Evolutionary conservation across 2,113 vertebrate species (phyloP).

Genomic region (Hirundichthys speculiger): DNA sequence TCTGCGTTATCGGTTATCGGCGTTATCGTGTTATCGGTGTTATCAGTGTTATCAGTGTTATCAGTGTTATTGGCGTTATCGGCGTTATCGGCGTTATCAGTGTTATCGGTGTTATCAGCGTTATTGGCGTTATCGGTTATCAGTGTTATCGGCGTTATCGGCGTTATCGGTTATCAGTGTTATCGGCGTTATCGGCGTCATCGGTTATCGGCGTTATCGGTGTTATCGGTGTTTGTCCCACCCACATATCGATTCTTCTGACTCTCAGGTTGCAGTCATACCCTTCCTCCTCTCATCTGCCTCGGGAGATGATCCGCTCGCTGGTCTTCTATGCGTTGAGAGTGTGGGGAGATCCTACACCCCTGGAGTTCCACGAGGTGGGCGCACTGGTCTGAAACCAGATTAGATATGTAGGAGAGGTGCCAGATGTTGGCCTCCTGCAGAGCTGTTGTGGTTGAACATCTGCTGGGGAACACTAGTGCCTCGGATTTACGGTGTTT

Average conservation of each 20-base stretch:
- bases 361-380: conserved; percentile 76
- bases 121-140: too few species aligned
- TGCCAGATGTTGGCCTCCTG: background rate
- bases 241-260: background rate
- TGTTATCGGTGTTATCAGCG: too few species aligned
- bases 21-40: too few species aligned
- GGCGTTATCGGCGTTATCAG: too few species aligned
- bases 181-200: too few species aligned
- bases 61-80: too few species aligned
- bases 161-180: too few species aligned
- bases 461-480: background rate
- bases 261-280: conserved; percentile 69
- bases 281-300: conserved; percentile 64
- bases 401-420: background rate
- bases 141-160: too few species aligned
- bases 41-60: too few species aligned
- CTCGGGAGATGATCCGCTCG: conserved; percentile 74
- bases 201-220: too few species aligned
- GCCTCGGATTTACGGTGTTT: too few species aligned
- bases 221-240: background rate
- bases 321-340: conserved; percentile 79
- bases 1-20: too few species aligned
- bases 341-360: conserved; percentile 72
- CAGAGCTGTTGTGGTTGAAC: background rate
- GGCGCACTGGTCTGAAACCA: background rate